Percentiles rank a stretch among this genome's conserved stretches.
Conservation (phyloP, 2,888 invertebrate genomes). For the Aporophyla nigra region DNA sequence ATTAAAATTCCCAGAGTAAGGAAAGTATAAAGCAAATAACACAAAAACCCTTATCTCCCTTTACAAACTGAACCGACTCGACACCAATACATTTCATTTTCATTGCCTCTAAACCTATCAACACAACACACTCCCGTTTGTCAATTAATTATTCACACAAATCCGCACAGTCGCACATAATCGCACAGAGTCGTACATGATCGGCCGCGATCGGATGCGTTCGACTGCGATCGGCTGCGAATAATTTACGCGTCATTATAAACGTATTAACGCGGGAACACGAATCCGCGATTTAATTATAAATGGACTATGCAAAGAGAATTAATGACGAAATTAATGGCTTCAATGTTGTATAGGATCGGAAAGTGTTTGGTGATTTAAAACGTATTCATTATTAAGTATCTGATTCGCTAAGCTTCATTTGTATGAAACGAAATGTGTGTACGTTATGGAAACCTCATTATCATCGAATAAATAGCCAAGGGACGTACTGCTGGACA, state of each 20-base stretch:
- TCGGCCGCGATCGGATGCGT: conserved; percentile 11
- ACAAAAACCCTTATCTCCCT: not conserved
- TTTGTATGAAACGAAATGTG: too few species aligned
- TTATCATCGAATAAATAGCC: too few species aligned
- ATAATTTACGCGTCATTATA: conserved; percentile 42
- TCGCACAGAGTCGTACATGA: conserved; percentile 32
- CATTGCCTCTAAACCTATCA: conserved; percentile 31
- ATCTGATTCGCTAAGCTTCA: too few species aligned
- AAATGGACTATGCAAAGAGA: conserved; percentile 41
- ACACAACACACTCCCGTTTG: conserved; percentile 9
- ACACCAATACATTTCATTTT: conserved; percentile 15
- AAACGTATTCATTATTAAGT: not conserved
- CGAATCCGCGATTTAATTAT: conserved; percentile 51
- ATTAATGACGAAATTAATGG: conserved; percentile 49
- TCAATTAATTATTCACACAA: conserved; percentile 46
- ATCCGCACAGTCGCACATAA: conserved; percentile 40
- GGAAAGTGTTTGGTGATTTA: not conserved
- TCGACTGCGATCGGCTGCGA: conserved; percentile 27
- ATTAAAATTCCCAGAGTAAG: too few species aligned
- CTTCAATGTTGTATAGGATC: conserved; percentile 13
- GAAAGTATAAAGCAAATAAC: not conserved
- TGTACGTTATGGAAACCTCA: too few species aligned
- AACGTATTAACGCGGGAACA: conserved; percentile 34
- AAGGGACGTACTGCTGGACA: too few species aligned
- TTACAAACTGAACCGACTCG: conserved; percentile 9